phyloP scores from a whole-genome alignment of 2,113 vertebrate genomes.

The Phrynosoma blainvillii region DNA sequence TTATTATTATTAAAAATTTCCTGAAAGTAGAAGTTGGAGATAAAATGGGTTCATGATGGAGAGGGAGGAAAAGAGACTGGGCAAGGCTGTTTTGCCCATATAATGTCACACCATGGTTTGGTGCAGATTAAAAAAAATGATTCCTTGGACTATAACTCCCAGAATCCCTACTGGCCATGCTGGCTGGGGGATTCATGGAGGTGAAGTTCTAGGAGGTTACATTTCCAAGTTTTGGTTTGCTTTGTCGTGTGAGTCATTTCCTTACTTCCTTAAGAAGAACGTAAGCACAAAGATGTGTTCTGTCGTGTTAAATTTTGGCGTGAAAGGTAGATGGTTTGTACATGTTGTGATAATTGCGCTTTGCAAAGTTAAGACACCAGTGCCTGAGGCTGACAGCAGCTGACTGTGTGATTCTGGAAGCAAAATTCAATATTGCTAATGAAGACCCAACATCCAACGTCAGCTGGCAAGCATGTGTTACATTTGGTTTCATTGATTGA shows the following conservation, averaged over 20 bases:
- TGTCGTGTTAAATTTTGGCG: background rate
- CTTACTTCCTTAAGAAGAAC: background rate
- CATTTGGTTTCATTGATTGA: conserved; percentile 13
- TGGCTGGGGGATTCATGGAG: too few relatives aligned
- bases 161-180: too few relatives aligned
- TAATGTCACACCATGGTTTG: too few relatives aligned
- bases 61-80: too few relatives aligned
- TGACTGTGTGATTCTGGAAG: background rate
- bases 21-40: too few relatives aligned
- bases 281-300: background rate
- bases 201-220: too few relatives aligned
- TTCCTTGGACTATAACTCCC: too few relatives aligned
- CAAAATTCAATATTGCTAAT: background rate
- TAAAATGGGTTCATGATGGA: too few relatives aligned
- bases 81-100: too few relatives aligned
- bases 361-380: background rate
- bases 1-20: too few relatives aligned
- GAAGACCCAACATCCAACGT: background rate
- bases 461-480: background rate
- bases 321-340: background rate
- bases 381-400: background rate
- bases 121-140: too few relatives aligned
- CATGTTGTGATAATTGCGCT: background rate
- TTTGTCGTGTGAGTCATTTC: too few relatives aligned
- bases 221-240: background rate